These are phyloP conservation scores for Matsumyia berberina DNA, from an alignment of 2,888 invertebrate species.

Conservation along the genomic window DNA sequence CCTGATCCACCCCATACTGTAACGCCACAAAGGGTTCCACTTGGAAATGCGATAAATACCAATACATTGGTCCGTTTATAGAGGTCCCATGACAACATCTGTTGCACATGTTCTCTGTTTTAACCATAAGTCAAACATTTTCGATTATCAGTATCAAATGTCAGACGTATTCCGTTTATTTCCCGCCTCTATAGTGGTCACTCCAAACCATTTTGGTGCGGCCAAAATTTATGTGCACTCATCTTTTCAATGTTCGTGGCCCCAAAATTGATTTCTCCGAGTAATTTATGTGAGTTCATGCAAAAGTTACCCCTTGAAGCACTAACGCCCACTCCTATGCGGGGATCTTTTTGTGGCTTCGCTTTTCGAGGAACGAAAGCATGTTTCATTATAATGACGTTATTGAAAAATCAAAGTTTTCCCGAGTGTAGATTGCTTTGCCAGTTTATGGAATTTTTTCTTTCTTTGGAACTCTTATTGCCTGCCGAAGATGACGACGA, in stretches of 20 bases:
- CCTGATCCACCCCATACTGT: too few relatives aligned
- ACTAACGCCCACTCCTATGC: slow-evolving; percentile 4
- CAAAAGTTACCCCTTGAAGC: slow-evolving; percentile 36
- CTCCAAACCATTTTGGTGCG: not conserved
- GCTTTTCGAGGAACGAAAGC: slow-evolving; percentile 18
- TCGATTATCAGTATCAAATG: slow-evolving; percentile 10
- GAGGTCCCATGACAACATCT: too few relatives aligned
- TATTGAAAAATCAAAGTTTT: slow-evolving; percentile 73
- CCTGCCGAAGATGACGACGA: slow-evolving; percentile 35
- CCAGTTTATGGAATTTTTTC: slow-evolving; percentile 28
- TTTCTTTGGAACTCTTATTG: slow-evolving; percentile 27
- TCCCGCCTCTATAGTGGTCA: not conserved
- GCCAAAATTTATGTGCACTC: slow-evolving; percentile 50
- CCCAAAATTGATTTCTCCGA: slow-evolving; percentile 52
- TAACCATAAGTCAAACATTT: slow-evolving; percentile 22
- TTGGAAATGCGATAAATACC: too few relatives aligned
- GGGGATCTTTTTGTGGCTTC: slow-evolving; percentile 38
- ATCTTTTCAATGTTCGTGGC: slow-evolving; percentile 28
- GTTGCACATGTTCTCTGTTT: not conserved
- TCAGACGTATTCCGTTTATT: slow-evolving; percentile 8
- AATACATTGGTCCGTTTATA: too few relatives aligned
- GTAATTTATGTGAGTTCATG: slow-evolving; percentile 64
- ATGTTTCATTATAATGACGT: slow-evolving; percentile 70
- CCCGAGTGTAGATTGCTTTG: slow-evolving; percentile 37
- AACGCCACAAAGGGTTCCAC: too few relatives aligned